Base-by-base conservation (phyloP, 2,797 vertebrate genomes). In the Oryzias sinensis region DNA sequence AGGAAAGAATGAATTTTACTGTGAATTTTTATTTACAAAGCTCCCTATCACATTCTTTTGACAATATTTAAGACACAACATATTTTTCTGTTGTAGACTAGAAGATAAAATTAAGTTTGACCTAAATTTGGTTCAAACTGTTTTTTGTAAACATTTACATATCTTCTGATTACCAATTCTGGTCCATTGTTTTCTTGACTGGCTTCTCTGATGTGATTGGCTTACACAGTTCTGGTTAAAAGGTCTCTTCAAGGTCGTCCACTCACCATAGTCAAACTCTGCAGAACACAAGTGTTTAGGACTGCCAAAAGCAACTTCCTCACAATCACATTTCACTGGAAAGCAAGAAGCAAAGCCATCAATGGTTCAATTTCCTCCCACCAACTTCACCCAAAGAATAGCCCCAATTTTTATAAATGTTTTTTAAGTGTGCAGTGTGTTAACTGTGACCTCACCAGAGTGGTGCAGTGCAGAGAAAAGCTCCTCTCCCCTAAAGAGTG, bases 381-480 rank as follows among this genome's bases (percentile, higher is more conserved):
- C 14, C 40, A 55, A 18, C 20, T 42, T 29, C 5, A 57, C 52
- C 2, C 1, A 15, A 37, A 27, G 9, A 37, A 9, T 37, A 11
- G 33, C 33, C 11, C 9, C 11, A 11, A 8, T 37, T 37, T 11
- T 37, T 37, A 3, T 13, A 4, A 11, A 11, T 11, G 9, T 37
- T 37, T 37, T 37, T 37, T 72, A 75, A 52, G 46, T 13, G 68
- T 63, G 56, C 44, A 45, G 62, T 20, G 58, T 54, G 29, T 61
- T 55, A 40, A 33, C 56, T 59, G 66, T 61, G 55, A 74, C 73
- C 88, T 87, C 76, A 99, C 97, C 97, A n/a, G 96, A 95, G 84
- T 97, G 94, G 71, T 95, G 94, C 74, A 98, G 92, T 8, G 96
- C 97, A 6, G 97, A 99, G 88, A 97, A 99, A 56, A 96, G 95